Conservation (phyloP, 2,888 invertebrate genomes). For the Agrilus mali region DNA sequence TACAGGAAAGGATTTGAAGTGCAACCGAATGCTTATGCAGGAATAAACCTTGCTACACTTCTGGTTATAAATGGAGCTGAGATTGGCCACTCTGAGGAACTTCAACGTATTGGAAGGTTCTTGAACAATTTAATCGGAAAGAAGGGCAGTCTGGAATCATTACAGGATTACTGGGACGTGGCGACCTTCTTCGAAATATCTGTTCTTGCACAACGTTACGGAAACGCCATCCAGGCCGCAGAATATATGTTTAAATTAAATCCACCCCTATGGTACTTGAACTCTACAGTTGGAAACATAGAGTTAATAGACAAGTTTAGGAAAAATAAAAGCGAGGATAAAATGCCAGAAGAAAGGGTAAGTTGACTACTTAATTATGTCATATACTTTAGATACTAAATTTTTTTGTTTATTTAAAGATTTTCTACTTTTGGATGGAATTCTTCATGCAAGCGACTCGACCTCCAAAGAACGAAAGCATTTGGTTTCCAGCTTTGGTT, state of each 20-base stretch:
- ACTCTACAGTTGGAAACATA: conserved; percentile 94
- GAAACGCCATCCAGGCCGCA: conserved; percentile 93
- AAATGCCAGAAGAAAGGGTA: conserved; percentile 71
- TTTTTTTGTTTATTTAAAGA: conserved; percentile 11
- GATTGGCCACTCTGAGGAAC: conserved; percentile 80
- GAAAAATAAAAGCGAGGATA: conserved; percentile 63
- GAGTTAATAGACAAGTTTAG: conserved; percentile 84
- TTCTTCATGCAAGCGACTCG: conserved; percentile 93
- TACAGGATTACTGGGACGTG: conserved; percentile 98
- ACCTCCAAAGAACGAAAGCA: conserved; percentile 62
- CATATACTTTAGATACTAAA: neutral
- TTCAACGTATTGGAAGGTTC: conserved; percentile 88
- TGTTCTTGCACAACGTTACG: conserved; percentile 92
- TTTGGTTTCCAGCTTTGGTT: conserved; percentile 83
- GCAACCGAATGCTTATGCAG: conserved; percentile 95
- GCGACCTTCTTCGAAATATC: conserved; percentile 98
- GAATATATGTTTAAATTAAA: conserved; percentile 86
- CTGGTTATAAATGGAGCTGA: conserved; percentile 94
- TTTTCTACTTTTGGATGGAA: conserved; percentile 95
- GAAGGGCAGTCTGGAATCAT: conserved; percentile 85
- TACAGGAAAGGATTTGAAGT: conserved; percentile 95
- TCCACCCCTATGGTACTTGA: conserved; percentile 89
- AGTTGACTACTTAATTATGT: neutral
- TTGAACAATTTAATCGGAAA: conserved; percentile 95
- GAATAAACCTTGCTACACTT: conserved; percentile 94